Conservation (phyloP, 1,140 invertebrate species). For the Colletes latitarsis region DNA sequence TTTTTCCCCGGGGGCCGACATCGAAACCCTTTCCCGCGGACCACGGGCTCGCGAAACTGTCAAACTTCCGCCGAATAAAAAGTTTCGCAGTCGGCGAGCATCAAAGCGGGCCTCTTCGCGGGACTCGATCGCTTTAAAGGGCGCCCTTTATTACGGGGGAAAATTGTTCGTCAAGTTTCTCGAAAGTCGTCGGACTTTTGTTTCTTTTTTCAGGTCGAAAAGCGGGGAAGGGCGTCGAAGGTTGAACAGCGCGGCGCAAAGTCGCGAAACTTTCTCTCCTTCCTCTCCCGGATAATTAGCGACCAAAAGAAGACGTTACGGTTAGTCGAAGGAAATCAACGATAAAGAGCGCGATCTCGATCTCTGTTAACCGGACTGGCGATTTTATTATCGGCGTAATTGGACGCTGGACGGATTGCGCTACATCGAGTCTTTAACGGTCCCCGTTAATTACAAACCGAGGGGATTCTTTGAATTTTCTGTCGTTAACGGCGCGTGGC, state of each 20-base stretch:
- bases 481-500: background rate
- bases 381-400: slow-evolving; percentile 20
- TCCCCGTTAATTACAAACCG: background rate
- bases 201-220: background rate
- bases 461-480: background rate
- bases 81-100: background rate
- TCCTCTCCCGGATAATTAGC: slow-evolving; percentile 17
- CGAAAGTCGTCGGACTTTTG: slow-evolving; percentile 22
- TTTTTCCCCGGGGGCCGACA: slow-evolving; percentile 19
- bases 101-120: slow-evolving; percentile 29
- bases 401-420: background rate
- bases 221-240: too few species aligned
- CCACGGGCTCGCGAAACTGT: slow-evolving; percentile 24
- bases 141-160: slow-evolving; percentile 31
- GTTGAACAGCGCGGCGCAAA: background rate
- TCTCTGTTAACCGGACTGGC: slow-evolving; percentile 7
- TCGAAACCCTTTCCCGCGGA: slow-evolving; percentile 44
- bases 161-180: slow-evolving; percentile 33
- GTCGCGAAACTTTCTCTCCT: background rate
- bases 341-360: background rate
- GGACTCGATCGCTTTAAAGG: slow-evolving; percentile 33
- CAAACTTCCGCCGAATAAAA: slow-evolving; percentile 47
- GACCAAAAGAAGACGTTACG: background rate
- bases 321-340: background rate
- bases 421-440: background rate